Percentiles rank a stretch among this genome's conserved stretches.
These are phyloP conservation scores for Nanorana parkeri DNA, from an alignment of 2,113 vertebrate species.

Conservation along the genomic window DNA sequence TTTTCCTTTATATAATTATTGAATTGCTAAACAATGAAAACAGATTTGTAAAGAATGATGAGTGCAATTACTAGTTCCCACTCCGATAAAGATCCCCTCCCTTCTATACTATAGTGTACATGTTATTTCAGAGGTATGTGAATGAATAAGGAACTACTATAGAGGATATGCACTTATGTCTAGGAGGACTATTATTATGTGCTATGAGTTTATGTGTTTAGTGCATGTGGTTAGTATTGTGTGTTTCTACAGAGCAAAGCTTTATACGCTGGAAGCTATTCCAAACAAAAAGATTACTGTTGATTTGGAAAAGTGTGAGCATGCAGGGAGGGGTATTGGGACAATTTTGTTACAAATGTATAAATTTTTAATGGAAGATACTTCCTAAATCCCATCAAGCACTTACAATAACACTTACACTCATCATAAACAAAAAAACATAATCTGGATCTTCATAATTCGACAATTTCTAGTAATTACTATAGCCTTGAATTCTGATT, in stretches of 20 bases:
- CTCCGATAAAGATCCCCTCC: no score
- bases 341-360: no score
- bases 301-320: neutral
- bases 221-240: constrained; percentile 11
- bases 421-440: no score
- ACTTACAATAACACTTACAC: neutral
- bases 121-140: neutral
- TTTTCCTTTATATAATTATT: no score
- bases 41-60: no score
- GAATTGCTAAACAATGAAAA: no score
- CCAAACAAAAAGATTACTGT: constrained; percentile 2
- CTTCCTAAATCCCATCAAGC: no score
- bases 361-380: no score
- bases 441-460: constrained; percentile 1
- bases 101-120: no score
- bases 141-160: neutral
- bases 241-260: neutral
- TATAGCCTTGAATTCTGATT: neutral
- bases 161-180: neutral
- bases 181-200: constrained; percentile 14
- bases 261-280: neutral
- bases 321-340: no score
- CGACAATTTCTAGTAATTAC: neutral
- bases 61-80: no score
- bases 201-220: constrained; percentile 3